These are phyloP conservation scores for Porites australiensis DNA, from an alignment of 64 coral and sea anemone genomes.

Conservation along the genomic window DNA sequence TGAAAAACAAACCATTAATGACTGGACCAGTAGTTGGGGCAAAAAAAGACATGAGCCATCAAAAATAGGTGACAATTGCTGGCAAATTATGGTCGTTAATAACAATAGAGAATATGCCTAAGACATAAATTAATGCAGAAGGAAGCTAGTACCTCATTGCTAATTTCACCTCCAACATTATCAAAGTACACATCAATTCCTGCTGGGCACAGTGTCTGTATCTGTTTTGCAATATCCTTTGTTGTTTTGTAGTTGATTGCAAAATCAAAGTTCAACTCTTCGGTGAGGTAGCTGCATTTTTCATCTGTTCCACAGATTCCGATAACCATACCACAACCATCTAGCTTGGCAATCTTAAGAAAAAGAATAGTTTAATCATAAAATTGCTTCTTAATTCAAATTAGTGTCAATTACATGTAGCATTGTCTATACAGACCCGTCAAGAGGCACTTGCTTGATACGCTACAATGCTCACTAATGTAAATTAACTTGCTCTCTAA, in stretches of 20 bases:
- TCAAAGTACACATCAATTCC: slow-evolving; percentile 97
- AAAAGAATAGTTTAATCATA: not conserved
- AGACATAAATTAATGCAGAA: not conserved
- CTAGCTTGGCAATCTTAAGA: slow-evolving; percentile 86
- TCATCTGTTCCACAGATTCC: slow-evolving; percentile 97
- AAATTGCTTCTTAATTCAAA: too few relatives aligned
- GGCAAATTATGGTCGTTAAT: too few relatives aligned
- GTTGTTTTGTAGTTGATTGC: slow-evolving; percentile 94
- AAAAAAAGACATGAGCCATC: too few relatives aligned
- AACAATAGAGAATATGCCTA: too few relatives aligned
- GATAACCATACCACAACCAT: slow-evolving; percentile 87
- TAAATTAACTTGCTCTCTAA: too few relatives aligned
- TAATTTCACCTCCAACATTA: slow-evolving; percentile 92
- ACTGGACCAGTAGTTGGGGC: too few relatives aligned
- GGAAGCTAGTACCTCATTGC: slow-evolving; percentile 67
- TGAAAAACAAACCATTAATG: too few relatives aligned
- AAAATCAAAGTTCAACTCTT: slow-evolving; percentile 88
- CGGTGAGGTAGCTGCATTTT: slow-evolving; percentile 76
- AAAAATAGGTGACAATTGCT: too few relatives aligned
- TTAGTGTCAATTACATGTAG: too few relatives aligned
- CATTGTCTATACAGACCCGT: too few relatives aligned
- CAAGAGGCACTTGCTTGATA: too few relatives aligned
- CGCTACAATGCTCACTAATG: too few relatives aligned
- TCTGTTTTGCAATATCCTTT: slow-evolving; percentile 49
- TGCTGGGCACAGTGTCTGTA: slow-evolving; percentile 49